Evolutionary conservation across 2,113 vertebrate genomes (phyloP), one percentile per base, ranked within the genome.

Genomic region (Proterorhinus semilunaris): DNA sequence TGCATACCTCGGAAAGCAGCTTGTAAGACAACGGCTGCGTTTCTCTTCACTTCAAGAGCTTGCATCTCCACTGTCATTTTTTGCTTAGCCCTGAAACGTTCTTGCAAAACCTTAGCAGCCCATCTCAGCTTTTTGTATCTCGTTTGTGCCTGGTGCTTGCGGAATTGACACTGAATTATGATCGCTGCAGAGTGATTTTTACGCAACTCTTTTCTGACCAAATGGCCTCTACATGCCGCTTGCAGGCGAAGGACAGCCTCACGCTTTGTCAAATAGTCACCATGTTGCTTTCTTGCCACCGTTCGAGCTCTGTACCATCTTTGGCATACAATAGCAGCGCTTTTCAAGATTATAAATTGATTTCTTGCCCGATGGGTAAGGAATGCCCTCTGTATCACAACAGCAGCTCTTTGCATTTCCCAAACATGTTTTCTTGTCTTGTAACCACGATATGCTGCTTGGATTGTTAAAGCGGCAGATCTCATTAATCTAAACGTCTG

Each of bases 111-210:
- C n/a, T 57, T 6, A n/a, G 85, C 72, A 4, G 95, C 94, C 83
- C 84, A 84, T 27, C 46, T 86, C 13, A 93, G 62, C 50, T 48
- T 71, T 69, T 71, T 87, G 82, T 95, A 97, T 27, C 58, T 79
- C 6, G 44, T 71, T 1, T 53, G 91, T 36, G 83, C 84, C 44
- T 79, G 21, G 6, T 93, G 74, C 89, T 85, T 95, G 80, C 93
- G 91, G 17, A 94, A 92, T 65, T 76, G 87, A 1, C 95, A 90
- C 72, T 99, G 97, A 81, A 98, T 94, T 43, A 85, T 16, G n/a
- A 86, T 48, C 8, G 95, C 95, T 52, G 92, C 88, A 0, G 10
- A 1, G 2, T 63, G 88, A 16, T 88, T 55, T 65, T 46, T 78
- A 47, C 53, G 72, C 62, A 95, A 61, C 1, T 55, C 75, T 78